Conservation (phyloP, 2,113 vertebrate genomes). For the Typhlomys cinereus region DNA sequence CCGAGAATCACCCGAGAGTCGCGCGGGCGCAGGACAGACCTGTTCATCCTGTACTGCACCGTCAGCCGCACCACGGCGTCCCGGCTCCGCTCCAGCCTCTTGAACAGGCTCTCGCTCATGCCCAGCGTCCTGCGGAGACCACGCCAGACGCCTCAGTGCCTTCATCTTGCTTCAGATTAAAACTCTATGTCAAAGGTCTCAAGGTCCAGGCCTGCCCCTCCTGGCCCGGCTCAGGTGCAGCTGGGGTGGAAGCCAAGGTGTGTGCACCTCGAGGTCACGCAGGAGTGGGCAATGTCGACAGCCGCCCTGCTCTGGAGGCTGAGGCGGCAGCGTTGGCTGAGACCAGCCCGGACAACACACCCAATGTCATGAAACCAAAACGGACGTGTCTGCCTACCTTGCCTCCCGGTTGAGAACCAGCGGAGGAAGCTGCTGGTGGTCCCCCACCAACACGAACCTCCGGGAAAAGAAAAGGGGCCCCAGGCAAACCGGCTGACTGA, state of each 20-base stretch:
- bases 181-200: no score
- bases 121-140: constrained; percentile 89
- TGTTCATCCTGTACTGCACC: constrained; percentile 98
- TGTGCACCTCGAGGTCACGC: no score
- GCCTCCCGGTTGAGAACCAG: constrained; percentile 94
- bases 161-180: neutral
- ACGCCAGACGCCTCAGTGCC: neutral
- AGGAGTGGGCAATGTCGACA: no score
- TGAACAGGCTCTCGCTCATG: constrained; percentile 98
- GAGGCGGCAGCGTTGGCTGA: neutral
- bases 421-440: constrained; percentile 97
- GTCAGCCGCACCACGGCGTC: constrained; percentile 95
- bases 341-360: neutral
- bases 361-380: neutral
- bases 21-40: constrained; percentile 83
- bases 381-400: constrained; percentile 82
- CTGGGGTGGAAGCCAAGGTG: neutral
- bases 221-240: no score
- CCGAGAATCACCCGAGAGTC: accelerated
- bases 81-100: constrained; percentile 91
- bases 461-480: constrained; percentile 93
- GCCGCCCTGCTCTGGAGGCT: no score
- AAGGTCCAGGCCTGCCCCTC: no score
- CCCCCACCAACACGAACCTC: constrained; percentile 96
- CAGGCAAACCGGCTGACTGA: constrained; percentile 95